Conservation (phyloP, 2,888 invertebrate genomes). For the Leptura quadrifasciata region DNA sequence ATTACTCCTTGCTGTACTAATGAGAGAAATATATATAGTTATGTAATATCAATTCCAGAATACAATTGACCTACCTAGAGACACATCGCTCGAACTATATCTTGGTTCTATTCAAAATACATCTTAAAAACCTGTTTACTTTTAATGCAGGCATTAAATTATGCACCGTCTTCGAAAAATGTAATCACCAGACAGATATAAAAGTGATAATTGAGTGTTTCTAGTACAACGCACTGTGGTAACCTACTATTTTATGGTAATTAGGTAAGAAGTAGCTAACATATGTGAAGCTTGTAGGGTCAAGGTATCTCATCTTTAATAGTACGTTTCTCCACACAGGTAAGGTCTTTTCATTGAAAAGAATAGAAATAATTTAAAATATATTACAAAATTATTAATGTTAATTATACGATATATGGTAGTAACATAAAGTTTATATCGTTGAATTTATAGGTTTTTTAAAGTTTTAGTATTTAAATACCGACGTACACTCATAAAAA, state of each 20-base stretch:
- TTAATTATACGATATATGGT: neutral
- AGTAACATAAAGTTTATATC: no score
- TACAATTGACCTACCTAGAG: neutral
- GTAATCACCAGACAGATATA: neutral
- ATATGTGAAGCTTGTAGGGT: slow-evolving; percentile 44
- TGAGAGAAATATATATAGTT: no score
- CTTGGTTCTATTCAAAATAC: neutral
- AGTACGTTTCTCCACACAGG: slow-evolving; percentile 1
- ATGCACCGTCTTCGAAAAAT: neutral
- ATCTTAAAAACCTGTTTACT: neutral
- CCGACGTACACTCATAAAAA: no score
- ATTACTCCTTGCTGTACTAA: no score
- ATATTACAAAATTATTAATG: slow-evolving; percentile 2
- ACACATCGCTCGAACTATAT: neutral
- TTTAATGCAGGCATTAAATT: neutral
- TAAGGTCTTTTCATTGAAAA: slow-evolving; percentile 34
- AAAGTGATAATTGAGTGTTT: slow-evolving; percentile 1
- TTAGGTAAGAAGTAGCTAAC: slow-evolving; percentile 25
- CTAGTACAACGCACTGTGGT: slow-evolving; percentile 35
- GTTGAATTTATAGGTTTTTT: no score
- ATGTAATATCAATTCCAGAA: neutral
- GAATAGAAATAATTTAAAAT: slow-evolving; percentile 13
- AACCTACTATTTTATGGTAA: slow-evolving; percentile 42
- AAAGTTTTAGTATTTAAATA: no score
- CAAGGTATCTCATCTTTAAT: slow-evolving; percentile 42